These are phyloP conservation scores for Brenthis daphne DNA, from an alignment of 2,888 invertebrate species.

Conservation along the genomic window DNA sequence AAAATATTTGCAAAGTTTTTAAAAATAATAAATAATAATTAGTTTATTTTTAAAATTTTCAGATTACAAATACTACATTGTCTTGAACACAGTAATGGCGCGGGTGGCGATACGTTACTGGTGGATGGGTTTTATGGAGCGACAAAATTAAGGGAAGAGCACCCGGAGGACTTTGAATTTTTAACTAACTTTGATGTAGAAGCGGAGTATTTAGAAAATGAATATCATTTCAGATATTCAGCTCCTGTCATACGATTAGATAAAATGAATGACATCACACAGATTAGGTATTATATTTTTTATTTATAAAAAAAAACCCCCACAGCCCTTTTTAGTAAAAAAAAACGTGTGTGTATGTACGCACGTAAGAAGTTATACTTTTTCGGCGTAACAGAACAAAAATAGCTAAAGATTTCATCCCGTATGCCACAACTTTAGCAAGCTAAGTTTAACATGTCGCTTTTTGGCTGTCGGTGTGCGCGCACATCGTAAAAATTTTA, in stretches of 20 bases:
- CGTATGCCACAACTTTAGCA: too few species aligned
- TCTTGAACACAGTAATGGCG: slow-evolving; percentile 73
- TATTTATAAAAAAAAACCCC: neutral
- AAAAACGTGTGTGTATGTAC: too few species aligned
- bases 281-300: slow-evolving; percentile 76
- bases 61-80: slow-evolving; percentile 76
- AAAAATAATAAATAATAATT: too few species aligned
- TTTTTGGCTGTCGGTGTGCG: too few species aligned
- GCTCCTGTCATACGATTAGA: slow-evolving; percentile 84
- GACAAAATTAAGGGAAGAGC: slow-evolving; percentile 71
- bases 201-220: slow-evolving; percentile 85
- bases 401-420: too few species aligned
- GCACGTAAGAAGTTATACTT: too few species aligned
- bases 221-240: slow-evolving; percentile 79
- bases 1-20: too few species aligned
- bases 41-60: slow-evolving; percentile 21
- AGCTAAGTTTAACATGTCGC: too few species aligned
- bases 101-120: slow-evolving; percentile 88
- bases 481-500: too few species aligned
- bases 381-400: too few species aligned
- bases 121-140: slow-evolving; percentile 89
- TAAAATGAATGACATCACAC: slow-evolving; percentile 79
- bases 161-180: slow-evolving; percentile 82
- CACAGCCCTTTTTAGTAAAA: neutral
- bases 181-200: slow-evolving; percentile 82